phyloP scores from a whole-genome alignment of 2,888 invertebrate genomes.

The Meliscaeva auricollis region DNA sequence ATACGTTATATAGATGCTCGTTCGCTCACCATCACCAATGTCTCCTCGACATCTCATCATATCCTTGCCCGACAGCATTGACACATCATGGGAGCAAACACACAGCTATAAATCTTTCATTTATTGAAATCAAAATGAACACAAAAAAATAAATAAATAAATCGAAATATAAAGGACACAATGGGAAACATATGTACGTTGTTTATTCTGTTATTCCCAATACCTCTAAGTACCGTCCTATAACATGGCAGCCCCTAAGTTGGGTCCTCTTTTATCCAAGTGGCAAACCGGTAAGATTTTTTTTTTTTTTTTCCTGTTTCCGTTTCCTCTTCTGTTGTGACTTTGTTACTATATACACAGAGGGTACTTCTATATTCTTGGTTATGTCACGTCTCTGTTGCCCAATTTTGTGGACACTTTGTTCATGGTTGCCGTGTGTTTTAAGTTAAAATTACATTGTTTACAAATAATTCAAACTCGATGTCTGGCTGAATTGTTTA shows the following conservation, averaged over 20 bases:
- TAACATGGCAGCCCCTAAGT: conserved; percentile 43
- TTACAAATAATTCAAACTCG: too few relatives aligned
- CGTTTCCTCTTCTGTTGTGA: conserved; percentile 15
- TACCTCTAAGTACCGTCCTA: conserved; percentile 40
- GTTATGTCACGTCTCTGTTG: conserved; percentile 61
- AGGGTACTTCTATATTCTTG: conserved; percentile 29
- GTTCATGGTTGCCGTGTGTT: conserved; percentile 2
- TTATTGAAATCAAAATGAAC: conserved; percentile 70
- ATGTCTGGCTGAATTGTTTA: too few relatives aligned
- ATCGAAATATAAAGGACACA: conserved; percentile 50
- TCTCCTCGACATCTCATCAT: conserved; percentile 46
- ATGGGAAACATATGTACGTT: conserved; percentile 66
- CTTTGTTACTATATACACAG: background rate
- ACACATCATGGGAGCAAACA: conserved; percentile 66
- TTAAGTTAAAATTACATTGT: too few relatives aligned
- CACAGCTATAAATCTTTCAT: conserved; percentile 69
- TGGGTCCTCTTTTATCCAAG: conserved; percentile 45
- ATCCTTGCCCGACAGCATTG: conserved; percentile 58
- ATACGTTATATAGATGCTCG: background rate
- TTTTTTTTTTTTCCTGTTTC: conserved; percentile 8
- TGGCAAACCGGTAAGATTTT: conserved; percentile 46
- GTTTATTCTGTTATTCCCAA: conserved; percentile 50
- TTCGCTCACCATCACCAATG: background rate
- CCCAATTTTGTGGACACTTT: conserved; percentile 55
- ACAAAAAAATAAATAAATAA: conserved; percentile 30